Evolutionary conservation across 2,888 invertebrate species (phyloP).

Genomic region (Drosophila mercatorum): DNA sequence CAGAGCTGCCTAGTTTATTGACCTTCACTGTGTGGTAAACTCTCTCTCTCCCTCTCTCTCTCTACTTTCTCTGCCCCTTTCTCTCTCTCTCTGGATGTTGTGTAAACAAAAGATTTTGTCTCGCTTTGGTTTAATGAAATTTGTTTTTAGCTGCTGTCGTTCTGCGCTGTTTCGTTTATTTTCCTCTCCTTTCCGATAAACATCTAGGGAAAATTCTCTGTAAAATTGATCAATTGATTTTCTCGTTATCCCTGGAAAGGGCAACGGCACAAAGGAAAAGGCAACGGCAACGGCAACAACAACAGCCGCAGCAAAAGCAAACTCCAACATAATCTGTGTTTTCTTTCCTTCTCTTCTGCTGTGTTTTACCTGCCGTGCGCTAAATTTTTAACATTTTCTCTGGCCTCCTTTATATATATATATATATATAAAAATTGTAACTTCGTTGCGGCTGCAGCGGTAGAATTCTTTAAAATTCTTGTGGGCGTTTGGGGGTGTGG

Average conservation of each 20-base stretch:
- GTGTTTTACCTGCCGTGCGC: slow-evolving; percentile 55
- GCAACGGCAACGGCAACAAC: not conserved
- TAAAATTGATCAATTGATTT: slow-evolving; percentile 54
- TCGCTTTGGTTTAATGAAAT: slow-evolving; percentile 14
- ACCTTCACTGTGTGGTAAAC: slow-evolving; percentile 54
- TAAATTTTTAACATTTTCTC: slow-evolving; percentile 38
- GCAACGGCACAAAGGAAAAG: slow-evolving; percentile 7
- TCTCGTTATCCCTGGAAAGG: slow-evolving; percentile 28
- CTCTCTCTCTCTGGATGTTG: slow-evolving; percentile 23
- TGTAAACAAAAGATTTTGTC: slow-evolving; percentile 57
- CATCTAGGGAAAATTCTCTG: slow-evolving; percentile 23
- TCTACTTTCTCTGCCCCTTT: not conserved
- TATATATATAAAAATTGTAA: slow-evolving; percentile 15
- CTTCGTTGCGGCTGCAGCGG: slow-evolving; percentile 33
- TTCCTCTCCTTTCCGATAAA: slow-evolving; percentile 22
- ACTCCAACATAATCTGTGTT: slow-evolving; percentile 27
- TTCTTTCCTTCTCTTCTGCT: slow-evolving; percentile 15
- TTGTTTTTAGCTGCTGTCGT: slow-evolving; percentile 26
- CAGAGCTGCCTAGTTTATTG: slow-evolving; percentile 63
- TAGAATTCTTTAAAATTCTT: slow-evolving; percentile 33
- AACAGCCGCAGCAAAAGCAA: not conserved
- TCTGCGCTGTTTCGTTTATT: too few species aligned
- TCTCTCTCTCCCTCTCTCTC: slow-evolving; percentile 13
- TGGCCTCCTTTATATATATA: slow-evolving; percentile 3
- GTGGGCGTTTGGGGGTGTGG: not conserved